Base-by-base conservation (phyloP, 2,888 invertebrate species). In the Conchocele bisecta region DNA sequence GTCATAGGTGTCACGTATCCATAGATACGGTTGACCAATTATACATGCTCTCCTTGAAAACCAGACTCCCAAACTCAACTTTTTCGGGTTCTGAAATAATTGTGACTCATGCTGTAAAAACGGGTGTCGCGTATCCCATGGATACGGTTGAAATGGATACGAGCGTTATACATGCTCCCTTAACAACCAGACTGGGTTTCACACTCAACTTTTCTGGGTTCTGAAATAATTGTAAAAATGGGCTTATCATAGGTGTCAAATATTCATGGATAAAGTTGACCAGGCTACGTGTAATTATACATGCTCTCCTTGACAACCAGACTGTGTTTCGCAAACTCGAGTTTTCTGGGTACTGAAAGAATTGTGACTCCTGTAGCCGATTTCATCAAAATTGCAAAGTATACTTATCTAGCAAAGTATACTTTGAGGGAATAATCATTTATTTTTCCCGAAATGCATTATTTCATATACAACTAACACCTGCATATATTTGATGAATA, bases 221-320 rank as follows among this genome's bases (percentile, higher is more conserved):
- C n/a, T n/a, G n/a, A n/a, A n/a, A n/a, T n/a, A n/a, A n/a, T n/a
- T n/a, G n/a, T n/a, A n/a, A n/a, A n/a, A n/a, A n/a, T n/a, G n/a
- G n/a, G n/a, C n/a, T n/a, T n/a, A n/a, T n/a, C n/a, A n/a, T n/a
- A n/a, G n/a, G n/a, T n/a, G n/a, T n/a, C n/a, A n/a, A n/a, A n/a
- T n/a, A n/a, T n/a, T n/a, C 93, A 75, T 92, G 90, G 24, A 88
- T 86, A 42, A 93, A 87, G 15, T 88, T 82, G 0, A 93, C 92
- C 2, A 93, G 92, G 60, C 93, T 88, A 15, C 87, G 83, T 1
- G 92, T 93, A n/a, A 20, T 85, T 86, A 0, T 93, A 92, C 54
- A 91, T 91, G 75, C 93, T 93, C 85, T 93, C 93, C 85, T 93
- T 93, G 20, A 93, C 93, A 35, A 93, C 86, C 60, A 92, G 86